Conservation (phyloP, 2,113 vertebrate species). For the Bambusicola thoracicus region DNA sequence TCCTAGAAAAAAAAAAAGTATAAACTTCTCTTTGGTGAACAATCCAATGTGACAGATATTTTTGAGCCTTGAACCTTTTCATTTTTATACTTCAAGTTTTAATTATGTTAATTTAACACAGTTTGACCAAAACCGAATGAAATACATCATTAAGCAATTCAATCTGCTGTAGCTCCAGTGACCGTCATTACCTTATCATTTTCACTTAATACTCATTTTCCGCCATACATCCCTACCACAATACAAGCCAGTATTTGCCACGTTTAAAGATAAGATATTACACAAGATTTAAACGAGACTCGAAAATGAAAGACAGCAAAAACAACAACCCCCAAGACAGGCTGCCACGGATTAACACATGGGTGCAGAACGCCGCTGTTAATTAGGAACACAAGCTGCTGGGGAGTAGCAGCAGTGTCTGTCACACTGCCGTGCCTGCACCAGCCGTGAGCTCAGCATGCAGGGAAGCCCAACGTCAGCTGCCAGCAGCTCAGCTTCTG, state of each 20-base stretch:
- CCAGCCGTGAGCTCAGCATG: background rate
- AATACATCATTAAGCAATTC: background rate
- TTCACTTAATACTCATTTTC: background rate
- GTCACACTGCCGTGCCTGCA: background rate
- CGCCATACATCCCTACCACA: background rate
- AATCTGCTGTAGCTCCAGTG: accelerated
- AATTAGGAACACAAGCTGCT: slow-evolving; percentile 39
- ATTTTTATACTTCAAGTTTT: background rate
- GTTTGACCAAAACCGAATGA: background rate
- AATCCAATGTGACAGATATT: background rate
- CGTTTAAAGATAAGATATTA: slow-evolving; percentile 13
- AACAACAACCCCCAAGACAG: background rate
- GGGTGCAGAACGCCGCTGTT: background rate
- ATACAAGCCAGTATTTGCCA: background rate
- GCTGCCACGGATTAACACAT: background rate
- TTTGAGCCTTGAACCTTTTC: background rate
- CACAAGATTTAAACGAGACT: background rate
- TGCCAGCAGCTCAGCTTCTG: background rate
- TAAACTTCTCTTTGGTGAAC: background rate
- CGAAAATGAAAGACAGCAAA: background rate
- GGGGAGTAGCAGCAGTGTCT: slow-evolving; percentile 1
- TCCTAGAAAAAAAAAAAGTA: background rate
- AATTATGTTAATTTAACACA: background rate
- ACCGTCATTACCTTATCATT: background rate
- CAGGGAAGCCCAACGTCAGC: background rate